Evolutionary conservation across 2,113 vertebrate species (phyloP), one percentile per base, ranked within the genome.

Genomic region (Lasiurus borealis): DNA sequence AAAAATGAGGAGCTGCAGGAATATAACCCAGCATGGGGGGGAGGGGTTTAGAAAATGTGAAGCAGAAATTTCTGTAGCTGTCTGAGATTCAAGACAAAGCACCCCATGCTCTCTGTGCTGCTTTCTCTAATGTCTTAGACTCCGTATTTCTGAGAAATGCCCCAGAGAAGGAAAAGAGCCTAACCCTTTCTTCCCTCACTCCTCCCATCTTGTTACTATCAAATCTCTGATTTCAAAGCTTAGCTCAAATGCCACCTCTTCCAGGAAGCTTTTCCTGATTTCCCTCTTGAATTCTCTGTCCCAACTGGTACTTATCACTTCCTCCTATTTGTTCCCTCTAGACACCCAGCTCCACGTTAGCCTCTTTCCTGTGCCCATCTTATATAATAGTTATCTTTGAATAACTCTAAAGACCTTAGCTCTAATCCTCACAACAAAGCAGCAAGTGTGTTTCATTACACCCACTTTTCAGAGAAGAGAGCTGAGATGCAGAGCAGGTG

Each of bases 261-360:
- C 73, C 92, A 85, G 76, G 88, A 94, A 96, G 31, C 64, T 48
- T 93, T 80, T 31, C 64, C 11, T 81, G 85, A 80, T 93, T 92
- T 81, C 68, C 89, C 29, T 34, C 48, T 85, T 34, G 6, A 1
- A 44, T 46, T 54, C n/a, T n/a, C 8, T 54, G 23, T 4, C 18
- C 25, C 36, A 77, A 19, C n/a, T 31, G 15, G 21, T 71, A 69
- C 31, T 16, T 21, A 46, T 40, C 44, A 89, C 12, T 88, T 68
- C 31, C 44, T 93, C 31, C 6, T 36, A 0, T 44, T n/a, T 52
- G 62, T 78, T 44, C 29, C n/a, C 46, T 76, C 31, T 6, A 48
- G 40, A 48, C 12, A 64, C 9, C 36, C 31, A n/a, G 29, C 14
- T 8, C 48, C 46, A 46, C 27, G 52, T 34, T 48, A 78, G 40